Evolutionary conservation across 1,140 invertebrate genomes (phyloP).

Genomic region (Aporrectodea caliginosa): DNA sequence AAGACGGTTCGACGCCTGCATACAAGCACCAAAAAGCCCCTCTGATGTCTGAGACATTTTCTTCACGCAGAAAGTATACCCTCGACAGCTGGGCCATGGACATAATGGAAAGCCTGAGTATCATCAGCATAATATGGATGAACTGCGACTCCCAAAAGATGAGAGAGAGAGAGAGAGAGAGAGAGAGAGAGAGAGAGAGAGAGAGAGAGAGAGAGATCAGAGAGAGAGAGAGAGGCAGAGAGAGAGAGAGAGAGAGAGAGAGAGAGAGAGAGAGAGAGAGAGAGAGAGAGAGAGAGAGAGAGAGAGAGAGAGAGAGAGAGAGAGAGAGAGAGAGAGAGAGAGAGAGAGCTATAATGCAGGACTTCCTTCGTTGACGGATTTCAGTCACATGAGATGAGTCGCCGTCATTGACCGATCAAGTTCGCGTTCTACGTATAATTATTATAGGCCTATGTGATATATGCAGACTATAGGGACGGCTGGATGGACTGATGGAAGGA

Average conservation of each 20-base stretch:
- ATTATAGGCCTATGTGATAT: too few species aligned
- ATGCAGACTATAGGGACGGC: too few species aligned
- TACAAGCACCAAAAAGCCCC: too few species aligned
- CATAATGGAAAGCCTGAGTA: too few species aligned
- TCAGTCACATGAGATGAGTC: too few species aligned
- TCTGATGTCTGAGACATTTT: neutral
- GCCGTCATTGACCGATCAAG: too few species aligned
- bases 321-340: too few species aligned
- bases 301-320: constrained; percentile 1
- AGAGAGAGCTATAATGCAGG: constrained; percentile 67
- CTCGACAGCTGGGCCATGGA: too few species aligned
- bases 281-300: neutral
- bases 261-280: neutral
- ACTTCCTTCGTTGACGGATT: constrained; percentile 99
- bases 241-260: neutral
- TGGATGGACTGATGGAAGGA: too few species aligned
- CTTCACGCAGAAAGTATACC: neutral
- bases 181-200: neutral
- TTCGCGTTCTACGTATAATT: too few species aligned
- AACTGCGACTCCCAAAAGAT: neutral
- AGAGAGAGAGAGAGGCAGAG: neutral
- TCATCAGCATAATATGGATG: too few species aligned
- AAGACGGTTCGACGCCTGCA: too few species aligned
- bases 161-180: neutral
- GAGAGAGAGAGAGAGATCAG: neutral